Percentiles rank a stretch among this genome's conserved stretches.
These are phyloP conservation scores for Limnodromus scolopaceus DNA, from an alignment of 2,797 vertebrate species.

Conservation along the genomic window DNA sequence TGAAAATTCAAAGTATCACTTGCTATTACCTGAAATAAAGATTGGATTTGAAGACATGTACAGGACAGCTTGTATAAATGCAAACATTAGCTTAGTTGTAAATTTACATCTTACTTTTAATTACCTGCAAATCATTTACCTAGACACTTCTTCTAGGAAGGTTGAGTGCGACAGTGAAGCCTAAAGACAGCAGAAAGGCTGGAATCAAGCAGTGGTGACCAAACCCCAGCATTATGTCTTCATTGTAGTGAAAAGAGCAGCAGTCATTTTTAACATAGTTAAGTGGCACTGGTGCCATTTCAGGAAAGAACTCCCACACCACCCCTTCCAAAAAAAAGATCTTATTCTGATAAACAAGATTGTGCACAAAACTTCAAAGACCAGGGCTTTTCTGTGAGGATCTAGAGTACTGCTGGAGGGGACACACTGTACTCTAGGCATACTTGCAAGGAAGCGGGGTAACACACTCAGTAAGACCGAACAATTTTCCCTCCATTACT, in stretches of 20 bases:
- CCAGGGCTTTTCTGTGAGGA: background rate
- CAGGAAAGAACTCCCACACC: background rate
- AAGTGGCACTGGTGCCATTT: background rate
- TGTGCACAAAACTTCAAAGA: background rate
- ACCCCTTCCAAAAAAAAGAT: background rate
- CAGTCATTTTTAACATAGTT: background rate
- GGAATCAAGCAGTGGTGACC: background rate
- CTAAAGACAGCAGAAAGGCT: background rate
- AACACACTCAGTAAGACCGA: rapidly evolving
- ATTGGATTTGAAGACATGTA: background rate
- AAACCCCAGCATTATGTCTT: background rate
- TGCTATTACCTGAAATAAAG: background rate
- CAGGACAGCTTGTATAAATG: background rate
- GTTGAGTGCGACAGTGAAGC: background rate
- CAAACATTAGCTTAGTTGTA: background rate
- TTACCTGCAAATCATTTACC: background rate
- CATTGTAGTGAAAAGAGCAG: background rate
- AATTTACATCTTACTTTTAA: background rate
- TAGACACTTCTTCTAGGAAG: background rate
- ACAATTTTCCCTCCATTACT: background rate
- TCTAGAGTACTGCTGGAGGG: background rate
- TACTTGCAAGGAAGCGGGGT: background rate
- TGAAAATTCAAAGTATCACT: background rate
- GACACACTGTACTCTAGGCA: background rate
- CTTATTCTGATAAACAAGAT: background rate